Conservation (phyloP, 2,797 vertebrate genomes). For the Martes flavigula region DNA sequence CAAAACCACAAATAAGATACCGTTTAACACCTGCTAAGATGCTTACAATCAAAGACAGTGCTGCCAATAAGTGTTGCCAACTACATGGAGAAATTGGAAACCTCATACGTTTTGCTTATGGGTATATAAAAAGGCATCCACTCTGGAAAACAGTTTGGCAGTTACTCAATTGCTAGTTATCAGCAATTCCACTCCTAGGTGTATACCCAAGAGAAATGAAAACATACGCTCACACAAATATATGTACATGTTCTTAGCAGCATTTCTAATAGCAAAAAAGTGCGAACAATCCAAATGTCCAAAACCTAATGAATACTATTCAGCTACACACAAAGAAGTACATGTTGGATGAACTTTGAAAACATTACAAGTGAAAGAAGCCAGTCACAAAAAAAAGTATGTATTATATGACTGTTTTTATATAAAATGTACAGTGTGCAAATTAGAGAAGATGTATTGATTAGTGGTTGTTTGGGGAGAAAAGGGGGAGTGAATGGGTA, state of each 20-base stretch:
- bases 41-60: neutral
- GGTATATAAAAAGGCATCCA: neutral
- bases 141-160: neutral
- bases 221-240: neutral
- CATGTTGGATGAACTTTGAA: neutral
- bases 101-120: neutral
- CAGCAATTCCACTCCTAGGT: neutral
- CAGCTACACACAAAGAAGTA: neutral
- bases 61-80: neutral
- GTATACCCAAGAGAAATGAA: neutral
- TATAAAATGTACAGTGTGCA: neutral
- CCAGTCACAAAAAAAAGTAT: neutral
- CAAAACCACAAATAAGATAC: neutral
- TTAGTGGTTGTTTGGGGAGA: neutral
- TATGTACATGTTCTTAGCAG: neutral
- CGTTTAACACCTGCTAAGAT: neutral
- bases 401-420: neutral
- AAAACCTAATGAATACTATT: neutral
- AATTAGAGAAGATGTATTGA: neutral
- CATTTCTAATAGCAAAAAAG: neutral
- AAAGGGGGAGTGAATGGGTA: neutral
- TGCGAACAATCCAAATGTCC: neutral
- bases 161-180: neutral
- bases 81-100: neutral
- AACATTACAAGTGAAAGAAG: neutral